Base-by-base conservation (phyloP, 2,888 invertebrate genomes). In the Parascotia fuliginaria region DNA sequence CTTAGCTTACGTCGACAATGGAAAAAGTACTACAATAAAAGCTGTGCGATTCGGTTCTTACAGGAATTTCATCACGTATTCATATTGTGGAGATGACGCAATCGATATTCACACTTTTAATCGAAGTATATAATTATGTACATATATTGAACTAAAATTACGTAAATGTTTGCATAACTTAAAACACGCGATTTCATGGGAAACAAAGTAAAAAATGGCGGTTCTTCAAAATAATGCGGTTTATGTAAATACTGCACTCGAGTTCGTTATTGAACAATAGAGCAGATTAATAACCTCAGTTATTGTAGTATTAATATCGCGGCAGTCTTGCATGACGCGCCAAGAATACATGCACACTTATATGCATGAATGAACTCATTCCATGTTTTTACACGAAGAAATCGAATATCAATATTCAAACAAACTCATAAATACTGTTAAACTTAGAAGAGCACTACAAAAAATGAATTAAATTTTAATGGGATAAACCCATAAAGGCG, bases 401-500 rank as follows among this genome's bases (percentile, higher is more conserved):
- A 15, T 11, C 1, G 1, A n/a, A 14, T 9, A 24, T 14, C 19
- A 27, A 15, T 39, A 50, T 29, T 38, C 14, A 41, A 43, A 60
- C 48, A 57, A 57, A 33, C 31, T 28, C 37, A 27, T 43, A 31
- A 39, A 37, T 14, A 34, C 22, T 33, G 36, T 42, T 49, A 42
- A 45, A 36, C 41, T 55, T 39, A 53, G 44, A 46, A 60, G 34
- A 41, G 46, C 32, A 52, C 55, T 45, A 48, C 64, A 53, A 56
- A 58, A 61, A 73, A 63, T 65, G 74, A 78, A 78, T 83, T 77
- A 82, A 84, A 81, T 74, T 81, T 81, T 81, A 81, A 83, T 81
- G 71, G 65, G 71, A 73, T 70, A 69, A 77, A 70, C 74, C 76
- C 61, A 71, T 77, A 73, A 78, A 74, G 65, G 77, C 75, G 71